Base-by-base conservation (phyloP, 2,888 invertebrate species). In the Plagodis dolabraria region DNA sequence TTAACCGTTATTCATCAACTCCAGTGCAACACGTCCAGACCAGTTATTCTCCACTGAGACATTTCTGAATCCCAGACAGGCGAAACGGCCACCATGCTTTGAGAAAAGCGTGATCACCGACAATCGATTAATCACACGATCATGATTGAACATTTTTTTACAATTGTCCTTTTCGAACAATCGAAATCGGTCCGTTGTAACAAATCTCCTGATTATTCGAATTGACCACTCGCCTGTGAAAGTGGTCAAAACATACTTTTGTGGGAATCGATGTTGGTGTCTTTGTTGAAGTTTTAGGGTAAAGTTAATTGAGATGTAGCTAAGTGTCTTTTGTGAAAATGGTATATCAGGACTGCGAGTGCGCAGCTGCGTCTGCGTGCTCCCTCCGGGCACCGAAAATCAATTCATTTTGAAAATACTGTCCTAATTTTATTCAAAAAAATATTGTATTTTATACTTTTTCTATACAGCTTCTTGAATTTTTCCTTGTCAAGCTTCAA, bases 81-180 rank as follows among this genome's bases (percentile, higher is more conserved):
- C 22, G 22, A 44, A 49, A 58, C 40, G 53, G 36, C 49, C 51
- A 55, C 51, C 61, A 53, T 61, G 67, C 51, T 57, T 57, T 55
- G 38, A 63, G 66, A 66, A 61, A 57, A 60, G 63, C 69, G 64
- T 69, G 69, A 63, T 67, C 67, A 71, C 69, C 63, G 47, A 65
- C 74, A 76, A 80, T 80, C 79, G 74, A 82, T 82, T 80, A 76
- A 82, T 80, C 81, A 80, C 71, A 77, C 70, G 57, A 65, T 72
- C 70, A 71, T 76, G 74, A 68, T 72, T 65, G 60, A 54, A 57
- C 65, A 70, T 67, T 77, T 74, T 22, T 78, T 78, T 74, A 65
- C 73, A 61, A 63, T 72, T 70, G 65, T 71, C 68, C 64, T 60
- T 62, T 62, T 47, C 0, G 54, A 71, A 77, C 71, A 77, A 70